Evolutionary conservation across 2,888 invertebrate genomes (phyloP).

Genomic region (Exephanes ischioxanthus): DNA sequence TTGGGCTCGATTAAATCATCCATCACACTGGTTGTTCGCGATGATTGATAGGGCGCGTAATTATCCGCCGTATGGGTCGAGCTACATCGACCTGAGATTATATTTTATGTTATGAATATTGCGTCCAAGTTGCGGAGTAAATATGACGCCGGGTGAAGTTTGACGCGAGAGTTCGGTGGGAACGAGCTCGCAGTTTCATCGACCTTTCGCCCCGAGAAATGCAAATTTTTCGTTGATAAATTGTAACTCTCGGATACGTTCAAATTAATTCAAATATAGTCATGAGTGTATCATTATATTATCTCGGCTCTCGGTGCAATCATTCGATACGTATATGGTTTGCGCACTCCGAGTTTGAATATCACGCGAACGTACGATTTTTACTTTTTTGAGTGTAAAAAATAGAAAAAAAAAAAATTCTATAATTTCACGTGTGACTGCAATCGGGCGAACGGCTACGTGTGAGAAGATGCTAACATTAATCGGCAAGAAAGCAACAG

Average conservation of each 20-base stretch:
- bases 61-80: neutral
- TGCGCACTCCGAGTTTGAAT: neutral
- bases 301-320: conserved; percentile 3
- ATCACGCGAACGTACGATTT: conserved; percentile 21
- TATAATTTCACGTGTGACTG: conserved; percentile 29
- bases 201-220: conserved; percentile 46
- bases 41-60: conserved; percentile 3
- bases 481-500: conserved; percentile 35
- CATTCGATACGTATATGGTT: neutral
- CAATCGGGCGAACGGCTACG: conserved; percentile 2
- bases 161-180: conserved; percentile 1
- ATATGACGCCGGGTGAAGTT: neutral
- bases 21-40: conserved; percentile 49
- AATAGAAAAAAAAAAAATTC: neutral
- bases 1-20: conserved; percentile 57
- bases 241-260: conserved; percentile 37
- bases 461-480: conserved; percentile 38
- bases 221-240: conserved; percentile 43
- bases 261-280: conserved; percentile 35
- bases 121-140: neutral
- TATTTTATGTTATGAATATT: conserved; percentile 52
- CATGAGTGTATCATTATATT: conserved; percentile 26
- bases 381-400: neutral
- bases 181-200: conserved; percentile 28
- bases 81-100: neutral